Percentiles rank a stretch among this genome's conserved stretches.
Conservation (phyloP, 2,888 invertebrate species). For the Phyllotreta cruciferae region DNA sequence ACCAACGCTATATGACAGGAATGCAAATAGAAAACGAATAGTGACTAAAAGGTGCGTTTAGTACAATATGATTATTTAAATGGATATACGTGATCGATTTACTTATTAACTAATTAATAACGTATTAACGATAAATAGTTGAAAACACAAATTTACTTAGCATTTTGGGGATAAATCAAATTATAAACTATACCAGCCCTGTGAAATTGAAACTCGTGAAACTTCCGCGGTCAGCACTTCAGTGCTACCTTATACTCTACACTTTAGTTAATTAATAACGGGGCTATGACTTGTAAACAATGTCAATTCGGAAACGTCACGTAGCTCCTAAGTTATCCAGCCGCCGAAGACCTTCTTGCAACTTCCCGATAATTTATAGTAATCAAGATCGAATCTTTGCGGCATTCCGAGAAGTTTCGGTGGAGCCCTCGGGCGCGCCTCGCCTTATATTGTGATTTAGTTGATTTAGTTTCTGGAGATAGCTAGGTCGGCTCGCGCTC, state of each 20-base stretch:
- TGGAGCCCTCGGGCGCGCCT: conserved; percentile 6
- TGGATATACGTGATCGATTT: no score
- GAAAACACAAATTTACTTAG: no score
- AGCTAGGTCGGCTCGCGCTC: conserved; percentile 14
- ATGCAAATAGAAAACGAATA: conserved; percentile 17
- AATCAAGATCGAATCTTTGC: conserved; percentile 29
- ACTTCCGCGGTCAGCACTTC: conserved; percentile 7
- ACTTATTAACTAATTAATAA: no score
- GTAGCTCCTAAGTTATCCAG: conserved; percentile 16
- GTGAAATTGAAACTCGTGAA: background rate
- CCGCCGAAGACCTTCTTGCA: conserved; percentile 24
- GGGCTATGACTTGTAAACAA: conserved; percentile 25
- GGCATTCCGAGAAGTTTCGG: conserved; percentile 24
- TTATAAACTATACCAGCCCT: no score
- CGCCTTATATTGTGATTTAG: conserved; percentile 30
- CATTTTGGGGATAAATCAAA: no score
- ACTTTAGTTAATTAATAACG: conserved; percentile 22
- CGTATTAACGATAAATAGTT: no score
- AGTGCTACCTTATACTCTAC: background rate
- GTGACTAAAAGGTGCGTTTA: conserved; percentile 17
- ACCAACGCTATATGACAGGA: conserved; percentile 16
- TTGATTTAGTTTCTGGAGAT: conserved; percentile 27
- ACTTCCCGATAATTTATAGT: conserved; percentile 30
- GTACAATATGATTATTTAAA: no score
- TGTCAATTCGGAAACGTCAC: conserved; percentile 26